Base-by-base conservation (phyloP, 2,113 vertebrate genomes). In the Trematocara marginatum region DNA sequence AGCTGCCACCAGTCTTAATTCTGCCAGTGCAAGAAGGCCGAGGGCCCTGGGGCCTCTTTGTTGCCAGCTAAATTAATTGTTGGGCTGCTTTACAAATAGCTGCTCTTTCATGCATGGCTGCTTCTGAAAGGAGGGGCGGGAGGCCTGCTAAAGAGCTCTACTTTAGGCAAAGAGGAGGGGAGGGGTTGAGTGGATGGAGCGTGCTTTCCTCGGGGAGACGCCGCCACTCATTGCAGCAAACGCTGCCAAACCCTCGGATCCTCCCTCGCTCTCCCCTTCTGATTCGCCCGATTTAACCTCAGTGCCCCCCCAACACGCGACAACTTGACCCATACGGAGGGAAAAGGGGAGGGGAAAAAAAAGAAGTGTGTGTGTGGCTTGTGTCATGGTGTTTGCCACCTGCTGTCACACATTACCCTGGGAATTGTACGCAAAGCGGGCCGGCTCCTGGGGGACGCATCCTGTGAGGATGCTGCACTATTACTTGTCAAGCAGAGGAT, bases 41-140 rank as follows among this genome's bases (percentile, higher is more conserved):
- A 82, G 90, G 90, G 89, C 95, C 92, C 95, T 92, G 84, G 90
- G 94, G 94, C 90, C 92, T 94, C 92, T 94, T 95, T 95, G 94
- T 94, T 95, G 94, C 93, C 92, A 93, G 89, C 90, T 94, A 95
- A 95, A 96, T 96, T 94, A 96, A 96, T 96, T 96, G 96, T 95
- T 94, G 83, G 59, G 82, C 88, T 86, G 95, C 94, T 95, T 96
- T 94, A 96, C 96, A 96, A 96, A 96, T 95, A 94, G 95, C 95
- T 94, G 93, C 93, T 93, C 94, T 93, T 96, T 96, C 95, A 97
- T 91, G 96, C 95, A 93, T 95, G 94, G 90, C 90, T 95, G 95
- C 93, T 69, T 88, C 42, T 92, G 89, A 96, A 95, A 95, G 91
- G 93, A 92, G 91, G 88, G 91, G 90, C 6, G 88, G 81, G 83